These are phyloP conservation scores for Eolophus roseicapilla DNA, from an alignment of 2,113 vertebrate genomes.

Conservation along the genomic window DNA sequence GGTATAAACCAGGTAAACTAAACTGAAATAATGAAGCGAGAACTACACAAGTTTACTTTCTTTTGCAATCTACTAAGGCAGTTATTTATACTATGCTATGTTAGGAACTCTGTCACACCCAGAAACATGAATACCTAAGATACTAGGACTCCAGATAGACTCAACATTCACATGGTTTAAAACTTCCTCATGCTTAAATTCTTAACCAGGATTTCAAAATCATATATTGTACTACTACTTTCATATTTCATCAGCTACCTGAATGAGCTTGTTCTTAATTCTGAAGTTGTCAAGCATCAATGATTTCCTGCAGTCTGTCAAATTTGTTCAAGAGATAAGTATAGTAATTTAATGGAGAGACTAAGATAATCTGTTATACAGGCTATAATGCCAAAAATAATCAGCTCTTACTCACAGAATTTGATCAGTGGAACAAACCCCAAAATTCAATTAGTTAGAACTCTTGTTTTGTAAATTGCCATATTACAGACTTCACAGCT, in stretches of 20 bases:
- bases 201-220: background rate
- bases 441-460: background rate
- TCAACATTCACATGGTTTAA: background rate
- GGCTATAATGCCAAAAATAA: background rate
- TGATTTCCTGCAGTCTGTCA: background rate
- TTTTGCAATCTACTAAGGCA: background rate
- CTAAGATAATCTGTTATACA: background rate
- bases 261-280: background rate
- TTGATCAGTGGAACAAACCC: background rate
- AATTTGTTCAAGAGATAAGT: background rate
- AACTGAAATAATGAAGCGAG: background rate
- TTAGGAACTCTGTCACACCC: slow-evolving; percentile 50
- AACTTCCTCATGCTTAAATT: background rate
- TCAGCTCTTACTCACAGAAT: background rate
- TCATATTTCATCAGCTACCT: background rate
- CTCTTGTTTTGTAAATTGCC: background rate
- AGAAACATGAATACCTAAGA: slow-evolving; percentile 35
- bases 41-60: background rate
- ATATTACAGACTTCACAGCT: background rate
- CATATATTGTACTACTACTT: background rate
- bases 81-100: background rate
- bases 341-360: background rate
- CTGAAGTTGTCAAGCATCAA: background rate
- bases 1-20: background rate
- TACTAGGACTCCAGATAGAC: background rate